A percentile compares a stretch with the other conserved stretches of the same genome.
These are phyloP conservation scores for Gallinago nigripennis DNA, from an alignment of 2,797 vertebrate genomes.

Conservation along the genomic window DNA sequence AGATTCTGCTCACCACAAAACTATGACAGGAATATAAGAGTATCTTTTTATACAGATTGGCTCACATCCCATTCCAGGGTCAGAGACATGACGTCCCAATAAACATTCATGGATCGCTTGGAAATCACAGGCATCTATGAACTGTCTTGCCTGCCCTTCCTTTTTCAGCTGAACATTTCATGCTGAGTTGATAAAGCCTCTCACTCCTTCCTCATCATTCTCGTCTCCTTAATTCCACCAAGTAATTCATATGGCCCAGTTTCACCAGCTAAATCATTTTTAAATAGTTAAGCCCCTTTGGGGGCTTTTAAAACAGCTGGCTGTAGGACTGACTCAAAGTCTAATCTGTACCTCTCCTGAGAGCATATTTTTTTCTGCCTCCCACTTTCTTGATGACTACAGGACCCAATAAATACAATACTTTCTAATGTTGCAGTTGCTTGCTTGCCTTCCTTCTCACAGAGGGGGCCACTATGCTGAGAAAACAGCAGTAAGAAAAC, in stretches of 20 bases:
- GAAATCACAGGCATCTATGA: constrained; percentile 59
- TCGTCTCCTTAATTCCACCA: not conserved
- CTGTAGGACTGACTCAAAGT: constrained; percentile 19
- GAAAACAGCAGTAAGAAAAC: constrained; percentile 19
- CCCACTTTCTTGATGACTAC: not conserved
- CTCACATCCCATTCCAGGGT: constrained; percentile 55
- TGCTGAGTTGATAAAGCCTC: not conserved
- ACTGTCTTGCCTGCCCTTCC: constrained; percentile 6
- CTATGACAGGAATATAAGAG: constrained; percentile 62
- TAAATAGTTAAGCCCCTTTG: constrained; percentile 1
- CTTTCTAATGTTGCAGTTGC: not conserved
- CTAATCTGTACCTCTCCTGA: constrained; percentile 18
- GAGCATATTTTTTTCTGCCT: constrained; percentile 1
- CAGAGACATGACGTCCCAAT: constrained; percentile 59
- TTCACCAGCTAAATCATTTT: constrained; percentile 18
- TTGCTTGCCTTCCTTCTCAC: not conserved
- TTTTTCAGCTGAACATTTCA: constrained; percentile 10
- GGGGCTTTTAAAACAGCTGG: constrained; percentile 21
- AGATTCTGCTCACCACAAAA: constrained; percentile 53
- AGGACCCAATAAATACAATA: constrained; percentile 24
- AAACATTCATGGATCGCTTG: constrained; percentile 62
- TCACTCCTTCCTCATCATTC: constrained; percentile 31
- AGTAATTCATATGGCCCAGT: not conserved
- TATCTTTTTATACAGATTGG: constrained; percentile 70
- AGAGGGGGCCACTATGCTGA: not conserved